Base-by-base conservation (phyloP, 2,888 invertebrate species). In the Cybosia mesomella region DNA sequence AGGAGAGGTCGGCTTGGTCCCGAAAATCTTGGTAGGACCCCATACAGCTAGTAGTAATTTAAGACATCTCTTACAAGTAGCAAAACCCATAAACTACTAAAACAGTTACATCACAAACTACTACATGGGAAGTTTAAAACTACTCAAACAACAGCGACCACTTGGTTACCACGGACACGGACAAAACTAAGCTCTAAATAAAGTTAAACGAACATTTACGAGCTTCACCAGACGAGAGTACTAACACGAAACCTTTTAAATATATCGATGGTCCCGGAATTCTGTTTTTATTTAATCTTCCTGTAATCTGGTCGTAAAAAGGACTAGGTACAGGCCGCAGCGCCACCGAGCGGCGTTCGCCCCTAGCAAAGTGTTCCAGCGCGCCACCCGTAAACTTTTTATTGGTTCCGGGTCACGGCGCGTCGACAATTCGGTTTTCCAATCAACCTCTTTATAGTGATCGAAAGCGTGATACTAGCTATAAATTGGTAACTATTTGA, bases 391-490 rank as follows among this genome's bases (percentile, higher is more conserved):
- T 92, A 91, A 92, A 93, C 79, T 64, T 90, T 93, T 93, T 92
- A 92, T 91, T 87, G 91, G 88, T 91, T 92, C 88, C 91, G 90
- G 91, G 87, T 88, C 89, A 87, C 83, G 80, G 87, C 87, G 83
- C 84, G 74, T 86, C 83, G 83, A 89, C 89, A 87, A 89, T 92
- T 91, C 88, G 87, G 88, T 87, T 90, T 88, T 89, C 90, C 89
- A 91, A 93, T 93, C 92, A 92, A 91, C 89, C 87, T 87, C 86
- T 89, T 87, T 86, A 85, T 87, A 84, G 87, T 84, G 86, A 87
- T 87, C 84, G 88, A 81, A 77, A 84, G 81, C 82, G 77, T 81
- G 83, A 85, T 88, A 84, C 68, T 75, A 76, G 82, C 79, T 79
- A 79, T 84, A 81, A 83, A 83, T 71, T 77, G 75, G 78, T 82